A percentile compares a stretch with the other conserved stretches of the same genome.
Conservation (phyloP, 2,888 invertebrate genomes). For the Gandaritis pyraliata region DNA sequence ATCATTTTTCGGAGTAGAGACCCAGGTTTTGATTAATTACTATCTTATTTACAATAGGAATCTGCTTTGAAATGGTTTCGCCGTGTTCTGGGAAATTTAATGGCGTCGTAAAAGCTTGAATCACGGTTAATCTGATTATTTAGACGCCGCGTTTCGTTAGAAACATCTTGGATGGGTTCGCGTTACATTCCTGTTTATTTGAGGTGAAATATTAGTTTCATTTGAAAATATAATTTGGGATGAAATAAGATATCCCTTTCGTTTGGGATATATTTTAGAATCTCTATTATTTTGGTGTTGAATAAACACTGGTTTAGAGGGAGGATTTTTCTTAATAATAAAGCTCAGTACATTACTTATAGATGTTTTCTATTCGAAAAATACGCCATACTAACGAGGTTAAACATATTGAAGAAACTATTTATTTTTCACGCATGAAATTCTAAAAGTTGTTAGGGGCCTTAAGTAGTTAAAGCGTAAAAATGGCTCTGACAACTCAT, state of each 20-base stretch:
- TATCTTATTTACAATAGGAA: slow-evolving; percentile 33
- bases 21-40: slow-evolving; percentile 29
- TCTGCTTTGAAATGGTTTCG: slow-evolving; percentile 39
- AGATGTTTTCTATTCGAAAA: too few species aligned
- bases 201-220: slow-evolving; percentile 8
- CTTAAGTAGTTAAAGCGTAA: too few species aligned
- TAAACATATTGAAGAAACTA: too few species aligned
- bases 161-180: slow-evolving; percentile 35
- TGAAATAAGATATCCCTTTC: neutral
- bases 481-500: too few species aligned
- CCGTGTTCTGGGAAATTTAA: slow-evolving; percentile 42
- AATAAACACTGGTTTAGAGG: neutral
- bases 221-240: neutral
- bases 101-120: slow-evolving; percentile 41
- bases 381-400: too few species aligned
- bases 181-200: slow-evolving; percentile 28
- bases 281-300: slow-evolving; percentile 4
- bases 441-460: too few species aligned
- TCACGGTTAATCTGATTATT: slow-evolving; percentile 43
- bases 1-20: too few species aligned
- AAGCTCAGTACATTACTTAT: too few species aligned
- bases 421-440: too few species aligned
- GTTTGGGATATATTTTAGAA: neutral
- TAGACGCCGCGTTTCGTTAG: slow-evolving; percentile 32
- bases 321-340: neutral